Conservation (phyloP, 1,140 invertebrate genomes). For the Eueides isabella region DNA sequence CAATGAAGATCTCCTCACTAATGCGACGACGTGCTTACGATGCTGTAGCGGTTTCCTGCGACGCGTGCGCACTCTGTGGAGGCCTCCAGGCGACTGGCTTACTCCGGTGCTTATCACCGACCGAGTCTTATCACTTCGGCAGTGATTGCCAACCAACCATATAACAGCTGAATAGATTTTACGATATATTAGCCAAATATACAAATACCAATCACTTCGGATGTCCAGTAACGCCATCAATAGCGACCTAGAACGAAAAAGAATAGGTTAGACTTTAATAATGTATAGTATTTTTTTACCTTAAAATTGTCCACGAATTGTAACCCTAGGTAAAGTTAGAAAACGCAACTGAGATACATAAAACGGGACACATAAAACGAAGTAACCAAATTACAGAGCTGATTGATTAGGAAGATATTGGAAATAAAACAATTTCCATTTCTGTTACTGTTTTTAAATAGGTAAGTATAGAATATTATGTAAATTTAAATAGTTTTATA, state of each 20-base stretch:
- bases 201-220: slow-evolving; percentile 72
- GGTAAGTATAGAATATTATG: no score
- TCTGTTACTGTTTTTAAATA: no score
- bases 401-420: no score
- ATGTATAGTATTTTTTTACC: background rate
- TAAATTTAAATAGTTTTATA: no score
- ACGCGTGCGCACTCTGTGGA: slow-evolving; percentile 77
- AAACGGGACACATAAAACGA: no score
- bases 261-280: background rate
- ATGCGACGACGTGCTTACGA: slow-evolving; percentile 68
- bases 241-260: slow-evolving; percentile 60
- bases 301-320: background rate
- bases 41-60: slow-evolving; percentile 60
- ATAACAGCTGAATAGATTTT: slow-evolving; percentile 76
- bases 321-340: no score
- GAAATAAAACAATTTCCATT: no score
- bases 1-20: slow-evolving; percentile 71
- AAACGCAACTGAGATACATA: no score
- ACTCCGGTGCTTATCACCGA: slow-evolving; percentile 70
- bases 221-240: slow-evolving; percentile 76
- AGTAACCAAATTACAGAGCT: no score
- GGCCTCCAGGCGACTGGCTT: slow-evolving; percentile 67
- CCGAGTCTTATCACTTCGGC: slow-evolving; percentile 74
- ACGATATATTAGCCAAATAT: slow-evolving; percentile 72
- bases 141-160: slow-evolving; percentile 76